phyloP scores from a whole-genome alignment of 35 echinoderm and acorn worm species.

The Lytechinus variegatus region DNA sequence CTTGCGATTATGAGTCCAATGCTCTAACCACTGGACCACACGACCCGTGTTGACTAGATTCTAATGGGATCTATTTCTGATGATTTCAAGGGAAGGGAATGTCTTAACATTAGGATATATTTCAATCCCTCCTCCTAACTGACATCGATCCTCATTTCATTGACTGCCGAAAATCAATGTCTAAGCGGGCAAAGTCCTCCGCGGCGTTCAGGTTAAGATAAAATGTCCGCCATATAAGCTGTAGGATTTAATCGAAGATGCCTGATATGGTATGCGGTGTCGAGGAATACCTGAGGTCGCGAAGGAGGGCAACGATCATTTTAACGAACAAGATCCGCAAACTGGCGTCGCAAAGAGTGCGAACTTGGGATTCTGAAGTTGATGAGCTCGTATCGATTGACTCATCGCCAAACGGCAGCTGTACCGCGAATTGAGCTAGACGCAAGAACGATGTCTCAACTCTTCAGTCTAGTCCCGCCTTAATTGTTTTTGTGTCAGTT shows the following conservation, averaged over 20 bases:
- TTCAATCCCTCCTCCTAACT: neutral
- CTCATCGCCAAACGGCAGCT: constrained; percentile 8
- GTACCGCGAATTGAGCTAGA: neutral
- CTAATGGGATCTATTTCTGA: neutral
- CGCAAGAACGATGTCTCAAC: neutral
- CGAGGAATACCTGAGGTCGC: neutral
- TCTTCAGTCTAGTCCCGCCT: neutral
- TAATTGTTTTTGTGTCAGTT: neutral
- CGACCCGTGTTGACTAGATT: neutral
- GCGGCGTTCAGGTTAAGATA: neutral
- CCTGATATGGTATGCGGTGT: neutral
- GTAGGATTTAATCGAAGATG: neutral
- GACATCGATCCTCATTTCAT: neutral
- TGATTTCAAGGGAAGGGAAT: neutral
- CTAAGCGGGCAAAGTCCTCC: neutral
- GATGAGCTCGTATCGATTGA: constrained; percentile 17
- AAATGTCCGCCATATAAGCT: neutral
- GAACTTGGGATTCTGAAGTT: neutral
- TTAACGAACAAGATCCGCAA: neutral
- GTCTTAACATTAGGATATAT: neutral
- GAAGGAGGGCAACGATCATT: neutral
- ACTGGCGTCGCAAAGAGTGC: neutral
- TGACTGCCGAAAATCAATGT: neutral
- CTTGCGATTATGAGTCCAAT: no score
- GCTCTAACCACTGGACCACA: neutral